Percentiles rank a stretch among this genome's conserved stretches.
Conservation (phyloP, 1,140 invertebrate genomes). For the Hyles euphorbiae region DNA sequence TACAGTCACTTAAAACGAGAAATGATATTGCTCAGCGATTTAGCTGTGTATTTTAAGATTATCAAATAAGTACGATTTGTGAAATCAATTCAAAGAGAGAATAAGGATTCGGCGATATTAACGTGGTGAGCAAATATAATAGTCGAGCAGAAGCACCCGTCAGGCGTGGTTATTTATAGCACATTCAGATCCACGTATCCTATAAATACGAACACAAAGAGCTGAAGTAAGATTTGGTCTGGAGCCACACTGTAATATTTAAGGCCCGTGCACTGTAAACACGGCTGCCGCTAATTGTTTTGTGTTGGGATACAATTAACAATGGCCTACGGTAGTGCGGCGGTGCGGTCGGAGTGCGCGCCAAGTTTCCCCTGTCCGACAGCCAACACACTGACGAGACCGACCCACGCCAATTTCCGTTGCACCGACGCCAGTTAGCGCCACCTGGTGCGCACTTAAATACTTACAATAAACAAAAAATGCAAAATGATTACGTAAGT, state of each 20-base stretch:
- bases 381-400: conserved; percentile 17
- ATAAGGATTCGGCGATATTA: no score
- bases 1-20: no score
- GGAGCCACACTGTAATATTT: neutral
- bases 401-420: conserved; percentile 47
- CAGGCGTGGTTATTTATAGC: no score
- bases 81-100: no score
- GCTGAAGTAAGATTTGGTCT: no score
- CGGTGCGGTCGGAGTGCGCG: conserved; percentile 21
- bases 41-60: no score
- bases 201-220: no score
- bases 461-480: conserved; percentile 23
- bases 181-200: no score
- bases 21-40: no score
- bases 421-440: conserved; percentile 39
- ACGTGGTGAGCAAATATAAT: no score
- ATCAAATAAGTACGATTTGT: no score
- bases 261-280: conserved; percentile 19
- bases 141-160: no score
- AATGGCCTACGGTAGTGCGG: conserved; percentile 19
- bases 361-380: conserved; percentile 28
- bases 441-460: conserved; percentile 42
- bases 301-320: conserved; percentile 47
- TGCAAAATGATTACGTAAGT: conserved; percentile 21
- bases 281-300: conserved; percentile 38